These are phyloP conservation scores for Sylvicola cinctus DNA, from an alignment of 2,888 invertebrate genomes.

Conservation along the genomic window DNA sequence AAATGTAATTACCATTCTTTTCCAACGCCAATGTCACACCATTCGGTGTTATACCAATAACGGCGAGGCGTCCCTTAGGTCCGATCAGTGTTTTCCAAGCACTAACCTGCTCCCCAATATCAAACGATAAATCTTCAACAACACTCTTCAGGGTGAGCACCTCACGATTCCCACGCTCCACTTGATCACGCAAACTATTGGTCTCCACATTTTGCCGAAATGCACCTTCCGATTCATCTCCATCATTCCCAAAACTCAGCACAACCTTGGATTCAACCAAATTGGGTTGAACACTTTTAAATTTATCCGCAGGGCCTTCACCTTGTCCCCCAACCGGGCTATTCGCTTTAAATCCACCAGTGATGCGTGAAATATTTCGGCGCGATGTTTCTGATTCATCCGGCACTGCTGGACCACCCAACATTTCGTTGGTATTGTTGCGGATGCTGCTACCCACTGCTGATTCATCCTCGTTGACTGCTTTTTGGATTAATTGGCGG, in stretches of 20 bases:
- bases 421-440: slow-evolving; percentile 7
- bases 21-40: slow-evolving; percentile 14
- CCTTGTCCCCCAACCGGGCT: no score
- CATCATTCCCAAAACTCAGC: no score
- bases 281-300: no score
- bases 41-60: slow-evolving; percentile 15
- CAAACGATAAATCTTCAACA: slow-evolving; percentile 16
- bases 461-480: no score
- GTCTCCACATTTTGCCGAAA: no score
- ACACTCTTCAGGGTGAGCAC: slow-evolving; percentile 16
- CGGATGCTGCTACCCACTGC: slow-evolving; percentile 1
- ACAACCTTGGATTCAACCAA: no score
- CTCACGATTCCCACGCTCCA: slow-evolving; percentile 11
- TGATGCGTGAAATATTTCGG: no score
- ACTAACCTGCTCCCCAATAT: slow-evolving; percentile 14
- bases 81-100: slow-evolving; percentile 13
- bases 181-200: no score
- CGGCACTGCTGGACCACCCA: slow-evolving; percentile 8
- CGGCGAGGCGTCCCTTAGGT: not conserved
- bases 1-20: slow-evolving; percentile 2
- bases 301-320: no score
- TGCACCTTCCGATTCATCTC: no score
- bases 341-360: no score
- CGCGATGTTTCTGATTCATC: not conserved
- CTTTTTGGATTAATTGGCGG: no score